Conservation (phyloP, 2,113 vertebrate species). For the Philantomba maxwellii region DNA sequence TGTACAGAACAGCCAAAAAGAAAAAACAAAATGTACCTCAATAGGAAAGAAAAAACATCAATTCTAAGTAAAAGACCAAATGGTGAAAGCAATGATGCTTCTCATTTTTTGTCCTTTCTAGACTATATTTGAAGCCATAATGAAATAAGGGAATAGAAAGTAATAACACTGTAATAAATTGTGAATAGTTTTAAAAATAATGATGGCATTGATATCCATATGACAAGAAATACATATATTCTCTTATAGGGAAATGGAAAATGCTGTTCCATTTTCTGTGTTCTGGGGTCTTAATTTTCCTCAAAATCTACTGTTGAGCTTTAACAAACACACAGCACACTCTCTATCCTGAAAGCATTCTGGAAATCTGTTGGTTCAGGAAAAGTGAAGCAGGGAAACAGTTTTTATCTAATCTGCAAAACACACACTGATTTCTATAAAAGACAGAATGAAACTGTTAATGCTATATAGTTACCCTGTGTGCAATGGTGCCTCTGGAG, state of each 20-base stretch:
- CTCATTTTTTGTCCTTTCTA: not conserved
- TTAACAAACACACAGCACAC: not conserved
- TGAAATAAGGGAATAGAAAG: not conserved
- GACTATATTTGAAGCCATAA: not conserved
- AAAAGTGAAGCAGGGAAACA: not conserved
- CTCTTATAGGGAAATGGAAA: not conserved
- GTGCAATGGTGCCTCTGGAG: not conserved
- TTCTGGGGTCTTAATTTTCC: not conserved
- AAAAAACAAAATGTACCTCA: not conserved
- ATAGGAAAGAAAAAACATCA: not conserved
- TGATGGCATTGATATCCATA: not conserved
- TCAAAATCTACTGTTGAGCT: not conserved
- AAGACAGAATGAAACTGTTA: not conserved
- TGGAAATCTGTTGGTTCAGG: not conserved
- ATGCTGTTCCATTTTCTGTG: not conserved
- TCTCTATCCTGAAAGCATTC: not conserved
- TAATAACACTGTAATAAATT: not conserved
- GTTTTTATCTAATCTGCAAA: no score
- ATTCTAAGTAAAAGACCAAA: not conserved
- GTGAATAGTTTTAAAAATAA: not conserved
- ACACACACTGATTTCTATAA: not conserved
- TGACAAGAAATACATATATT: not conserved
- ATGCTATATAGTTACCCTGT: not conserved
- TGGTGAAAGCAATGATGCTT: not conserved
- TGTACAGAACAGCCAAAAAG: not conserved